A percentile compares a stretch with the other conserved stretches of the same genome.
phyloP scores from a whole-genome alignment of 2,888 invertebrate species.

The Amiota minor region DNA sequence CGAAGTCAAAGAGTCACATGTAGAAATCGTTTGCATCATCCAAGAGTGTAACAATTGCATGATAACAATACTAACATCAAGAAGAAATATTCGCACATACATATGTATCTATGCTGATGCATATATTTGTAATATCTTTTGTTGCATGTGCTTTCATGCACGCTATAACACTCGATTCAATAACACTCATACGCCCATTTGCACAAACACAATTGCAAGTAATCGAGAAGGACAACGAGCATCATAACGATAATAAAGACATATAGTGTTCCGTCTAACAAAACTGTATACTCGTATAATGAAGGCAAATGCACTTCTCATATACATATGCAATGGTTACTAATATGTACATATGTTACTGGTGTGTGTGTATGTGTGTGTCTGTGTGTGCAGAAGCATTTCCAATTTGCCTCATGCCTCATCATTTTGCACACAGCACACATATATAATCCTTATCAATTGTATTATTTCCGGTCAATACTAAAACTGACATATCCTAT shows the following conservation, averaged over 20 bases:
- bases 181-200: conserved; percentile 65
- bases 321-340: conserved; percentile 18
- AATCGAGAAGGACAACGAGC: neutral
- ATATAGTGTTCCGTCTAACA: neutral
- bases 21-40: conserved; percentile 21
- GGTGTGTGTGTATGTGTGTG: conserved; percentile 4
- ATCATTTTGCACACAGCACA: conserved; percentile 20
- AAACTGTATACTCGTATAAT: conserved; percentile 42
- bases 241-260: neutral
- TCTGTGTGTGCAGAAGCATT: neutral
- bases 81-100: too few relatives aligned
- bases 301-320: conserved; percentile 17
- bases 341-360: too few relatives aligned
- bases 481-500: conserved; percentile 67
- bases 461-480: conserved; percentile 68
- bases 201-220: conserved; percentile 50
- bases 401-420: too few relatives aligned
- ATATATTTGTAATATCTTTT: neutral
- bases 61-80: too few relatives aligned
- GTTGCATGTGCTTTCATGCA: conserved; percentile 1
- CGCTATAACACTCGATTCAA: conserved; percentile 41
- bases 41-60: neutral
- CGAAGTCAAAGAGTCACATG: neutral
- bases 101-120: neutral
- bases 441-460: conserved; percentile 65